Conservation (phyloP, 92 coral and sea anemone species). For the Blastomussa wellsi region DNA sequence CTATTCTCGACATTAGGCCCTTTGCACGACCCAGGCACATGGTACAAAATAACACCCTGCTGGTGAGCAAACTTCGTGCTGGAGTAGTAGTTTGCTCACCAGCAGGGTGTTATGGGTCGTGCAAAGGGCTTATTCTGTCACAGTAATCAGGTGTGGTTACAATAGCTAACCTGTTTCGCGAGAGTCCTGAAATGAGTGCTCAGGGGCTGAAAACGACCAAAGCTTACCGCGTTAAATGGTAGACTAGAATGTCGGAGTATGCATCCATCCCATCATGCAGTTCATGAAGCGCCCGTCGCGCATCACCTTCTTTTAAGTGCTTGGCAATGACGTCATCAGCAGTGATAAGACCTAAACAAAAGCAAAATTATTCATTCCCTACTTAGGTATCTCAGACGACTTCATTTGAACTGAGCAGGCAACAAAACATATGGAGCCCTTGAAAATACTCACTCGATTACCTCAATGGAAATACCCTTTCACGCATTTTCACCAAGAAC, state of each 20-base stretch:
- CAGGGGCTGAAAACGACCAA: not conserved
- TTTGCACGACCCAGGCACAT: no score
- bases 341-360: slow-evolving; percentile 26
- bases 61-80: no score
- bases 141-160: not conserved
- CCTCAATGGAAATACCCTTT: no score
- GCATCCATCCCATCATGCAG: slow-evolving; percentile 77
- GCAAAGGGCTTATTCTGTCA: no score
- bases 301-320: slow-evolving; percentile 68
- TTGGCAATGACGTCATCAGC: slow-evolving; percentile 51
- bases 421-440: not conserved
- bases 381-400: not conserved
- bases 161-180: not conserved
- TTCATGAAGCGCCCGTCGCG: slow-evolving; percentile 81
- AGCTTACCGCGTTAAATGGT: slow-evolving; percentile 70
- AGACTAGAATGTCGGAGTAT: slow-evolving; percentile 47
- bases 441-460: not conserved
- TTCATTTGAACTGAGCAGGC: not conserved
- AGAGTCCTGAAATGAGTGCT: not conserved
- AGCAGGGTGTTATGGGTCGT: no score
- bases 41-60: no score
- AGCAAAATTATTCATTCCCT: not conserved
- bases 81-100: no score
- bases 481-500: no score
- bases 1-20: not conserved